Conservation (phyloP, 2,888 invertebrate genomes). For the Xanthia icteritia region DNA sequence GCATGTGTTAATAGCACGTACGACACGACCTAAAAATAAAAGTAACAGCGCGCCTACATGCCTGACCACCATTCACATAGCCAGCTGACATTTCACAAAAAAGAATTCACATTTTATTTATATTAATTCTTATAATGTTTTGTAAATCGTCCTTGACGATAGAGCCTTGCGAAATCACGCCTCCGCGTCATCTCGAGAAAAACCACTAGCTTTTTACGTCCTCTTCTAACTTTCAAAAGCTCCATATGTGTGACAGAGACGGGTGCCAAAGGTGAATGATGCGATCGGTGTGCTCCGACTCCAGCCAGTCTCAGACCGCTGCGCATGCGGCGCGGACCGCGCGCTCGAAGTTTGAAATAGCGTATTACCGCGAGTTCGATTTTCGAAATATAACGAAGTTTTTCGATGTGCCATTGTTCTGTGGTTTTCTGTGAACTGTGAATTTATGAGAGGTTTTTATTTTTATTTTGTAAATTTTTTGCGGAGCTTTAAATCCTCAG, state of each 20-base stretch:
- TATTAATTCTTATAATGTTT: constrained; percentile 78
- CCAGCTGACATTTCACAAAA: constrained; percentile 81
- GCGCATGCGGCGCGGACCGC: constrained; percentile 85
- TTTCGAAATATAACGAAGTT: constrained; percentile 81
- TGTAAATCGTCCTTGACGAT: constrained; percentile 85
- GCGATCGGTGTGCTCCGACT: constrained; percentile 78
- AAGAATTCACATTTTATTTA: constrained; percentile 69
- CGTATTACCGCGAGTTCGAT: constrained; percentile 77
- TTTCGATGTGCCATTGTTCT: constrained; percentile 79
- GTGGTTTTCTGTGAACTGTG: constrained; percentile 74
- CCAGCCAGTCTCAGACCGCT: constrained; percentile 87
- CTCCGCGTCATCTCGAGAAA: constrained; percentile 75
- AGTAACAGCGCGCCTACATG: constrained; percentile 66
- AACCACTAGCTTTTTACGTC: constrained; percentile 75
- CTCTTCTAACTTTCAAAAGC: constrained; percentile 71
- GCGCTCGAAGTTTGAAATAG: constrained; percentile 77
- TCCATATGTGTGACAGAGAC: constrained; percentile 74
- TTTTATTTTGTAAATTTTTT: constrained; percentile 45
- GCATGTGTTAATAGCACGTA: constrained; percentile 58
- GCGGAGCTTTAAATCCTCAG: constrained; percentile 60
- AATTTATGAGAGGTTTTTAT: constrained; percentile 67
- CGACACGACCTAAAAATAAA: constrained; percentile 72
- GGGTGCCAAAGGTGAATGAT: constrained; percentile 77
- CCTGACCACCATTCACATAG: constrained; percentile 65
- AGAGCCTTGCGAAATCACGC: constrained; percentile 82